Base-by-base conservation (phyloP, 2,797 vertebrate genomes). In the Hypotaenidia okinawae region DNA sequence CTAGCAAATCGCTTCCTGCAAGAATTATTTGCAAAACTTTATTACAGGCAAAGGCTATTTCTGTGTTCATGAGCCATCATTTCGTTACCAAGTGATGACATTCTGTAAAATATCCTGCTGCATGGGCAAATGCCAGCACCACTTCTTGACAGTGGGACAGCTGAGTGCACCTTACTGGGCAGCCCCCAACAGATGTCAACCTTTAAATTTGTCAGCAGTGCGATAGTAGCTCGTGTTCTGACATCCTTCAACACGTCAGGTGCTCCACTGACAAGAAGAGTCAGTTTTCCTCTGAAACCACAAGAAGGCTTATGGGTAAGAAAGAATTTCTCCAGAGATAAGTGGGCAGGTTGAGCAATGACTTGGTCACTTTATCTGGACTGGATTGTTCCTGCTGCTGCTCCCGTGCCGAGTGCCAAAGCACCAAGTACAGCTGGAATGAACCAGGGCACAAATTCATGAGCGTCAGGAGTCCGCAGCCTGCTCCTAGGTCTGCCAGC, bases 11-110 rank as follows among this genome's bases (percentile, higher is more conserved):
- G 54, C 84, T 93, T 96, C 96, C 94, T 93, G 90, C 84, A 85
- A 94, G 89, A 93, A 95, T 93, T 94, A 93, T 94, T 93, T 96
- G 91, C 78, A 92, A 93, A 95, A 96, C 68, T 88, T 94, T 91
- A 47, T 72, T 81, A 87, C 74, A 79, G 88, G 92, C 91, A 93
- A 78, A 92, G 92, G 82, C 95, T 94, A 84, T 96, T 96, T 95
- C 87, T 96, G 95, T 96, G 93, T 58, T 94, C 0, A 0, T 90
- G 93, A 96, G 79, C 87, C 89, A 81, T 94, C 63, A 5, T 83
- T 94, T 93, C 87, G 91, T 95, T 95, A 89, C 63, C 63, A 87
- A 93, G 94, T 90, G 88, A 87, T 93, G 91, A 93, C 89, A 91
- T 91, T 94, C 82, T 81, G 74, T 93, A 84, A 95, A 96, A 95